Percentiles rank a stretch among this genome's conserved stretches.
These are phyloP conservation scores for Otocyon megalotis DNA, from an alignment of 2,113 vertebrate genomes.

Conservation along the genomic window DNA sequence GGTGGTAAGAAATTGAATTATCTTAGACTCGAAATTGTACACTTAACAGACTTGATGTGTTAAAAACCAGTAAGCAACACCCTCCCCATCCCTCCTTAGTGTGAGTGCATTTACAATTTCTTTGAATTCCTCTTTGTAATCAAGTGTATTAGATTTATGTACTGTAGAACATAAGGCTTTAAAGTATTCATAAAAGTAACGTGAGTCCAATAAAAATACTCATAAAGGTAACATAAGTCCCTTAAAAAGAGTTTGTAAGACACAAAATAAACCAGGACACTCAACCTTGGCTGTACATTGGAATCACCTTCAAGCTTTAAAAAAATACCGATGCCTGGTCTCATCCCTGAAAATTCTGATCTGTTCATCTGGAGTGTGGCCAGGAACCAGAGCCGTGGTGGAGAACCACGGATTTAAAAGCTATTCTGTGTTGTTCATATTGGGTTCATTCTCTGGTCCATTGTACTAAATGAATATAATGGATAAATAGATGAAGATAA, in stretches of 20 bases:
- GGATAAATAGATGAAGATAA: not conserved
- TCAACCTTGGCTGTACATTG: not conserved
- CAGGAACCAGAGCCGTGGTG: not conserved
- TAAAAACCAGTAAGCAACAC: not conserved
- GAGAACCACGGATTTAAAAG: not conserved
- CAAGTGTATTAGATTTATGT: not conserved
- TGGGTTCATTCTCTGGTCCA: not conserved
- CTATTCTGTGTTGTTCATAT: not conserved
- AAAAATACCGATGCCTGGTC: not conserved
- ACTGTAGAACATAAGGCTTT: not conserved
- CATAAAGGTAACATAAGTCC: not conserved
- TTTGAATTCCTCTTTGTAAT: not conserved
- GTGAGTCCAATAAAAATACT: not conserved
- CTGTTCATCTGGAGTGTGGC: not conserved
- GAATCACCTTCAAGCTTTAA: not conserved
- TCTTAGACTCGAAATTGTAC: slow-evolving; percentile 30
- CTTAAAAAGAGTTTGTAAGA: not conserved
- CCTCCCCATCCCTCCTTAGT: not conserved
- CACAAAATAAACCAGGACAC: not conserved
- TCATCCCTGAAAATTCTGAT: not conserved
- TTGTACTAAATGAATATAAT: not conserved
- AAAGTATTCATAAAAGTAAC: not conserved
- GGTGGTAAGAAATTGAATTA: not conserved
- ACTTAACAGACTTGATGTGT: slow-evolving; percentile 11
- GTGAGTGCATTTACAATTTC: not conserved